phyloP scores from a whole-genome alignment of 2,113 vertebrate genomes.

The Aptenodytes patagonicus region DNA sequence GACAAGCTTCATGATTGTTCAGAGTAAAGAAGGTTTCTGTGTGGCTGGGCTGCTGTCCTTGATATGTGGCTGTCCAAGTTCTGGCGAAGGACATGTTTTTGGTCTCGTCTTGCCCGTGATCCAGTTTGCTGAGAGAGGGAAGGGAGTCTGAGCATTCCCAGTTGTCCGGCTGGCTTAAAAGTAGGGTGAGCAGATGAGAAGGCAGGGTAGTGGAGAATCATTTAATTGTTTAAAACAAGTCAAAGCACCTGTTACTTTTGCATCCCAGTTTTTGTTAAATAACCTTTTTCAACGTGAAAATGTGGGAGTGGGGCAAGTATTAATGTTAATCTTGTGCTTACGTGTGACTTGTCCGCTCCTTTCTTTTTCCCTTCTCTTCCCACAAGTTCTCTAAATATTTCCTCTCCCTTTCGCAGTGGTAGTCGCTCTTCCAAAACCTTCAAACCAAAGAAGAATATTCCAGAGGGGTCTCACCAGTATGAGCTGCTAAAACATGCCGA shows the following conservation, averaged over 20 bases:
- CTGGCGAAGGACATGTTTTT: not conserved
- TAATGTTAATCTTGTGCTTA: not conserved
- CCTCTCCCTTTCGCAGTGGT: constrained; percentile 64
- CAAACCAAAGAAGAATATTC: constrained; percentile 90
- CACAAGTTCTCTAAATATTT: not conserved
- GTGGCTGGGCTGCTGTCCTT: not conserved
- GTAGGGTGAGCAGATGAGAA: not conserved
- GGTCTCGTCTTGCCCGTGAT: not conserved
- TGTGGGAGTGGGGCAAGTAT: fast-evolving
- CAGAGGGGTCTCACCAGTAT: constrained; percentile 86
- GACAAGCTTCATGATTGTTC: not conserved
- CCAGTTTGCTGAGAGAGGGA: not conserved
- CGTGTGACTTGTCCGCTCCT: fast-evolving
- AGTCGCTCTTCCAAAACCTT: constrained; percentile 89
- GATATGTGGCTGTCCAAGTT: not conserved
- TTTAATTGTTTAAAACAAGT: not conserved
- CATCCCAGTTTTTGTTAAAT: not conserved
- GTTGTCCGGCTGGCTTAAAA: not conserved
- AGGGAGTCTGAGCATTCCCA: not conserved
- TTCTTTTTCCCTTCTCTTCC: not conserved
- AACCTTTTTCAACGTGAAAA: fast-evolving
- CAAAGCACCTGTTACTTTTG: not conserved
- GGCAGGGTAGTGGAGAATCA: not conserved
- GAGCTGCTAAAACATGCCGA: constrained; percentile 87
- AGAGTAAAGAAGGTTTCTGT: not conserved